A percentile compares a stretch with the other conserved stretches of the same genome.
Conservation (phyloP, 1,140 invertebrate species). For the Nasonia giraulti region DNA sequence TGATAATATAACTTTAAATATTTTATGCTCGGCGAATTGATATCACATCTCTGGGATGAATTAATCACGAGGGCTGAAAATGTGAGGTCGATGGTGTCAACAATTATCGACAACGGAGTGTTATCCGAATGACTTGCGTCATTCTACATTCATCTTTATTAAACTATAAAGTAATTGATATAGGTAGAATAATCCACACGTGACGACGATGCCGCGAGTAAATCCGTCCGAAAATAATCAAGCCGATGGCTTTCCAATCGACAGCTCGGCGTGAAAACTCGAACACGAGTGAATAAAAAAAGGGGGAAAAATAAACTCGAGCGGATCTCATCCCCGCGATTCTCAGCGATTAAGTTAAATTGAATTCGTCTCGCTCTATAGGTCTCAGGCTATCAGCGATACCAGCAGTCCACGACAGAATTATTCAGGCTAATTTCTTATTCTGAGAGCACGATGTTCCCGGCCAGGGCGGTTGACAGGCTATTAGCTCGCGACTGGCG, state of each 20-base stretch:
- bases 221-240: neutral
- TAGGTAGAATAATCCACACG: neutral
- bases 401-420: constrained; percentile 19
- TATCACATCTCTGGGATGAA: too few species aligned
- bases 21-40: too few species aligned
- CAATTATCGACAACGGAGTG: too few species aligned
- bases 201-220: too few species aligned
- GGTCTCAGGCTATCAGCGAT: neutral
- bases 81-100: too few species aligned
- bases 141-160: too few species aligned
- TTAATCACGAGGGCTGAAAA: too few species aligned
- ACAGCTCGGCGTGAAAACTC: neutral
- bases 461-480: constrained; percentile 46
- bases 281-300: neutral
- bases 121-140: too few species aligned
- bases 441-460: constrained; percentile 49
- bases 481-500: constrained; percentile 47
- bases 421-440: constrained; percentile 53
- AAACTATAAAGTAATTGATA: too few species aligned
- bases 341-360: constrained; percentile 49
- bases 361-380: constrained; percentile 25
- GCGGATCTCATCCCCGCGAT: neutral
- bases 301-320: neutral
- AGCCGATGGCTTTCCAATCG: neutral
- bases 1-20: too few species aligned